Evolutionary conservation across 2,888 invertebrate species (phyloP), one percentile per base, ranked within the genome.

Genomic region (Panzeria rudis): DNA sequence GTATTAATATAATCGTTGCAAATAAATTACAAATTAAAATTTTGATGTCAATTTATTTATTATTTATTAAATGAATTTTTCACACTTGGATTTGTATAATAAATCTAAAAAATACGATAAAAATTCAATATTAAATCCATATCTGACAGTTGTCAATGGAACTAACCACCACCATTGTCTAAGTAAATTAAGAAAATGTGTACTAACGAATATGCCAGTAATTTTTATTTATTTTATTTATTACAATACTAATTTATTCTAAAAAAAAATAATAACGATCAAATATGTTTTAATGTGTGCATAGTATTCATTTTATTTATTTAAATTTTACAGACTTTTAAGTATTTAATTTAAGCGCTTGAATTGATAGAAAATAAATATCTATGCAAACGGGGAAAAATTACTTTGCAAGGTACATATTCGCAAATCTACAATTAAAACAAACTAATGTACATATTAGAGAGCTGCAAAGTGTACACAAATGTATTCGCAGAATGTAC

Each of bases 321-420:
- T 23, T 68, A 56, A 15, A 47, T 66, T 56, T 56, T 52, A 75
- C 64, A 75, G 29, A 44, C 64, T 20, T 47, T 66, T 44, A 77
- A 47, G 59, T 77, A 77, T 77, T 77, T 77, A 38, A 59, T 77
- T n/a, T 56, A 59, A 35, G 47, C 47, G 47, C 32, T 68, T 59
- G 23, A 59, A 59, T 56, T 35, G 59, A 68, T 59, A 47, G 41
- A 44, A 76, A 66, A 29, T 76, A n/a, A 41, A 32, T 66, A n/a
- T n/a, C n/a, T n/a, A 62, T 47, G 62, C 38, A 35, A 72, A 41
- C 29, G 15, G 13, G 0, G 6, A 17, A 7, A 20, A 50, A 15
- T 41, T 13, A 15, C 41, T 35, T n/a, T n/a, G 35, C 35, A 35
- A 35, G 9, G 9, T 35, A 35, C 7, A n/a, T n/a, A n/a, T n/a